Conservation (phyloP, 2,888 invertebrate genomes). For the Neelides folsomi region DNA sequence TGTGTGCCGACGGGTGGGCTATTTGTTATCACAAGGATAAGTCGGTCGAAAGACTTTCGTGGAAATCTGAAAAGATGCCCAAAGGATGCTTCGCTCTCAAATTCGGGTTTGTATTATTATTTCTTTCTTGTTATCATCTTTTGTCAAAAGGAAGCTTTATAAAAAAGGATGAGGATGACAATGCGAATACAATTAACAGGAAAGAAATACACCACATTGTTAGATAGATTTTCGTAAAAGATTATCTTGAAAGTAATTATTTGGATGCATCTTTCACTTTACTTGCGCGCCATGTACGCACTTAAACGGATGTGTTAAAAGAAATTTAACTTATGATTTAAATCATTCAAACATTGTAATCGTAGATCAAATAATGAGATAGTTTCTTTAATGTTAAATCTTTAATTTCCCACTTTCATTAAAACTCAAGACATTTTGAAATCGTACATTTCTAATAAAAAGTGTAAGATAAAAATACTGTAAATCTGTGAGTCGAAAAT, state of each 20-base stretch:
- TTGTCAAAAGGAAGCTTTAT: not conserved
- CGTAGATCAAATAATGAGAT: no score
- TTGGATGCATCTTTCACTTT: no score
- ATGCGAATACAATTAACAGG: not conserved
- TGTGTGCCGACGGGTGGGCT: slow-evolving; percentile 23
- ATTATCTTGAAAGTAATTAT: not conserved
- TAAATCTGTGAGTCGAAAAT: no score
- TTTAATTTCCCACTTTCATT: no score
- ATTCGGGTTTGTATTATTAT: slow-evolving; percentile 17
- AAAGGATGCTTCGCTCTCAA: slow-evolving; percentile 24
- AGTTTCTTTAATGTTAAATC: no score
- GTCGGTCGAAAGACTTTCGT: slow-evolving; percentile 19
- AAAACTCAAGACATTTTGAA: no score
- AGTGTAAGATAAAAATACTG: no score
- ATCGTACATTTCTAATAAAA: no score
- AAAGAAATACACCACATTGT: not conserved
- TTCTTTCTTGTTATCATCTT: not conserved
- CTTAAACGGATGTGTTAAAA: no score
- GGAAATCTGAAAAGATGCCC: slow-evolving; percentile 26
- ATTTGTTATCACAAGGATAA: slow-evolving; percentile 24
- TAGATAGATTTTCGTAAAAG: not conserved
- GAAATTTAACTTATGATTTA: no score
- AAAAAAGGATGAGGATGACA: not conserved
- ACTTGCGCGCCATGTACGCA: no score
- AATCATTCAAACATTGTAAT: no score